phyloP scores from a whole-genome alignment of 2,888 invertebrate species.

The Apodemia duryi region DNA sequence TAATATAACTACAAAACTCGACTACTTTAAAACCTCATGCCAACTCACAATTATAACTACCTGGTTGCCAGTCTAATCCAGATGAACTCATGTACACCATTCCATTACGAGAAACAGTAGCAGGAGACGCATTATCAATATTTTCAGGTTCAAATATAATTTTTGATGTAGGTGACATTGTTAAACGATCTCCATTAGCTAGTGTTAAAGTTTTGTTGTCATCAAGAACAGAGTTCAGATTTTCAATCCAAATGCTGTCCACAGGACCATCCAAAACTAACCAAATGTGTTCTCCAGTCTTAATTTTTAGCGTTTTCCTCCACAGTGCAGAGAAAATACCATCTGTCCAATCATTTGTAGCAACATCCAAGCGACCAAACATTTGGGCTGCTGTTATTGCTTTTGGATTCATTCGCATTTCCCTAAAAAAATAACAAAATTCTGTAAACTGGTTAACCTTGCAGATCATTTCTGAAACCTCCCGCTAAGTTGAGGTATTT shows the following conservation, averaged over 20 bases:
- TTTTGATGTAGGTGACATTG: conserved; percentile 96
- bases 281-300: conserved; percentile 94
- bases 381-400: conserved; percentile 98
- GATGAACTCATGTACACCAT: conserved; percentile 99
- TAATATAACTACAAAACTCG: conserved; percentile 10
- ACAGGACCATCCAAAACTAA: conserved; percentile 97
- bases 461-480: too few species aligned
- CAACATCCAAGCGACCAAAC: conserved; percentile 97
- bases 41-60: conserved; percentile 42
- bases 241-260: conserved; percentile 99
- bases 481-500: too few species aligned
- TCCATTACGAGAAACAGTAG: conserved; percentile 96
- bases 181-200: conserved; percentile 96
- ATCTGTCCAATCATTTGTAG: conserved; percentile 99
- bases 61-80: conserved; percentile 94
- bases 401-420: conserved; percentile 99
- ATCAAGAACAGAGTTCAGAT: conserved; percentile 97
- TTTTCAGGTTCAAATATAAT: conserved; percentile 98
- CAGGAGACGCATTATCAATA: conserved; percentile 98
- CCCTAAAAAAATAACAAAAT: conserved; percentile 65
- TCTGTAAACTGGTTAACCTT: background rate
- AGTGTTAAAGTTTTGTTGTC: conserved; percentile 97
- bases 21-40: background rate
- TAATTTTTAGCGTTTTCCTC: conserved; percentile 95
- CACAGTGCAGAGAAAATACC: conserved; percentile 98